Percentiles rank a stretch among this genome's conserved stretches.
phyloP scores from a whole-genome alignment of 2,113 vertebrate species.

The Calyptomena viridis region DNA sequence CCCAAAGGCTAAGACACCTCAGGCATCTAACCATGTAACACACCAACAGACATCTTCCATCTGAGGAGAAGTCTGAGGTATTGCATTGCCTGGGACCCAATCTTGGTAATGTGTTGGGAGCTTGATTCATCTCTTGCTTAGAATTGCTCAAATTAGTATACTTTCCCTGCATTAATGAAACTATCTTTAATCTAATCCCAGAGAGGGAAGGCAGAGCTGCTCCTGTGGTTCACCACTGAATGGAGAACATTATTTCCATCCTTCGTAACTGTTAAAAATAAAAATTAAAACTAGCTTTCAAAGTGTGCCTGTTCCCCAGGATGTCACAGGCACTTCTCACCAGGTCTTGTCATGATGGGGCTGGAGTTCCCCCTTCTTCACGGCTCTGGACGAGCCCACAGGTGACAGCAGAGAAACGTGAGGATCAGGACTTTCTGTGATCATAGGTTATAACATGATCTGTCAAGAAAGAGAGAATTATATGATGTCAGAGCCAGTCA shows the following conservation, averaged over 20 bases:
- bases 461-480: slow-evolving; percentile 68
- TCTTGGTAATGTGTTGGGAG: neutral
- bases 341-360: slow-evolving; percentile 33
- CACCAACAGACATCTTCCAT: neutral
- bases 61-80: neutral
- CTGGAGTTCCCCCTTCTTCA: slow-evolving; percentile 31
- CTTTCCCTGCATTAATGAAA: neutral
- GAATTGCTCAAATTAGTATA: neutral
- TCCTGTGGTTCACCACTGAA: neutral
- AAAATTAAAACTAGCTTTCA: neutral
- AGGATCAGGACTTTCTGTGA: slow-evolving; percentile 58
- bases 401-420: slow-evolving; percentile 52
- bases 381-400: slow-evolving; percentile 38
- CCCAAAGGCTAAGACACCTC: neutral
- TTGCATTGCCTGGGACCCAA: neutral
- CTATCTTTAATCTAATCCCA: neutral
- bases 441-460: slow-evolving; percentile 60
- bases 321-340: slow-evolving; percentile 47
- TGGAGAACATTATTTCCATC: neutral
- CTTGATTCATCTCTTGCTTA: neutral
- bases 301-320: neutral
- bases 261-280: neutral
- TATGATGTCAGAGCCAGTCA: slow-evolving; percentile 41
- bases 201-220: neutral
- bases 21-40: neutral